phyloP scores from a whole-genome alignment of 35 echinoderm and acorn worm species.

The Amphiura filiformis region DNA sequence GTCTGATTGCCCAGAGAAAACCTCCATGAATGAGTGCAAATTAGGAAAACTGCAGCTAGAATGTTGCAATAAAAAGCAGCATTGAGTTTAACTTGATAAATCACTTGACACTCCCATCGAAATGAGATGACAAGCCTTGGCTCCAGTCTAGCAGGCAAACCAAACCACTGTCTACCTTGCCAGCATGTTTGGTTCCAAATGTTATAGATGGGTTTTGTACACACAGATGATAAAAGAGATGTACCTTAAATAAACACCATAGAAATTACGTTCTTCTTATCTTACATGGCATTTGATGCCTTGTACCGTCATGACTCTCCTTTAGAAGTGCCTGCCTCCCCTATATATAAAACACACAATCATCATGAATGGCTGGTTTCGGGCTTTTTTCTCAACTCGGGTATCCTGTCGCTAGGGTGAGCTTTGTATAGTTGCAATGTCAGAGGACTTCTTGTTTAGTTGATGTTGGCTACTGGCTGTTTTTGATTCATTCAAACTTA shows the following conservation, averaged over 20 bases:
- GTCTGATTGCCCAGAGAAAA: too few relatives aligned
- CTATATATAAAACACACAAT: slow-evolving; percentile 4
- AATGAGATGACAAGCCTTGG: too few relatives aligned
- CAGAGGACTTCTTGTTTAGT: background rate
- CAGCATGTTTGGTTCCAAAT: background rate
- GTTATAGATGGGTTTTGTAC: background rate
- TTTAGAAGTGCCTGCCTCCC: background rate
- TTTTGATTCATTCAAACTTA: background rate
- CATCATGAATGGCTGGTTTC: background rate
- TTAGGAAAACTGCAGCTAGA: too few relatives aligned
- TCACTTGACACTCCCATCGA: too few relatives aligned
- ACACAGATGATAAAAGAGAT: background rate
- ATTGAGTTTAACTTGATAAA: too few relatives aligned
- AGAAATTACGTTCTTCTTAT: background rate
- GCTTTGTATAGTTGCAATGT: background rate
- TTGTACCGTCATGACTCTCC: background rate
- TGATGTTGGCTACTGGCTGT: background rate
- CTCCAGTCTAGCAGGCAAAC: background rate
- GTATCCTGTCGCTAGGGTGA: background rate
- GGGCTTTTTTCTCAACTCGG: background rate
- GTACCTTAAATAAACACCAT: background rate
- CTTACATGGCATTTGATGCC: background rate
- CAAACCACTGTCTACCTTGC: too few relatives aligned
- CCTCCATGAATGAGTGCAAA: too few relatives aligned
- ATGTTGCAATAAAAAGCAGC: too few relatives aligned